Evolutionary conservation across 2,113 vertebrate species (phyloP).

Genomic region (Cinclus cinclus): DNA sequence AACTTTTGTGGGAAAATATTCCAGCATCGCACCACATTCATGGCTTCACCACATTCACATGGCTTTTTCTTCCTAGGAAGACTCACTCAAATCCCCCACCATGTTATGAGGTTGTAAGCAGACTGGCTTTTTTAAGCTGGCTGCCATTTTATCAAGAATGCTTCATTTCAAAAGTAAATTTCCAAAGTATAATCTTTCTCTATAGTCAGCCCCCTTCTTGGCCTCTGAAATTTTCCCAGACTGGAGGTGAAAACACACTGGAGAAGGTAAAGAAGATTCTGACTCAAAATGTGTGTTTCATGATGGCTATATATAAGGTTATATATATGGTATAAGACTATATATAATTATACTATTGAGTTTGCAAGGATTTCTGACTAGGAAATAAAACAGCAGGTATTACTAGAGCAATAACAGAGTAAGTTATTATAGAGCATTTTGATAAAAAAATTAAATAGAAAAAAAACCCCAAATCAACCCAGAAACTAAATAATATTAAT

Average conservation of each 20-base stretch:
- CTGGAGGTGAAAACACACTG: background rate
- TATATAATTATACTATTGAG: background rate
- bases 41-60: background rate
- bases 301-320: background rate
- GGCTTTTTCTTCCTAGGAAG: background rate
- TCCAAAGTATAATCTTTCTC: background rate
- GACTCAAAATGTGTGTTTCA: background rate
- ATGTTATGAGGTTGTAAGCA: background rate
- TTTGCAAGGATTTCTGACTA: background rate
- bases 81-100: fast-evolving
- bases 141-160: background rate
- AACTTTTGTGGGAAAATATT: background rate
- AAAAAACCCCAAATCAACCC: background rate
- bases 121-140: background rate
- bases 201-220: background rate
- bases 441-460: background rate
- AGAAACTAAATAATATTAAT: background rate
- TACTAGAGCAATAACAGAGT: background rate
- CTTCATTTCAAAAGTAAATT: background rate
- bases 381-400: background rate
- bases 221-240: background rate
- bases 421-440: background rate
- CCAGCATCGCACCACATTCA: background rate
- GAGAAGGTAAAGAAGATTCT: background rate
- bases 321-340: background rate